phyloP scores from a whole-genome alignment of 2,888 invertebrate species.

The Tetragonisca angustula region DNA sequence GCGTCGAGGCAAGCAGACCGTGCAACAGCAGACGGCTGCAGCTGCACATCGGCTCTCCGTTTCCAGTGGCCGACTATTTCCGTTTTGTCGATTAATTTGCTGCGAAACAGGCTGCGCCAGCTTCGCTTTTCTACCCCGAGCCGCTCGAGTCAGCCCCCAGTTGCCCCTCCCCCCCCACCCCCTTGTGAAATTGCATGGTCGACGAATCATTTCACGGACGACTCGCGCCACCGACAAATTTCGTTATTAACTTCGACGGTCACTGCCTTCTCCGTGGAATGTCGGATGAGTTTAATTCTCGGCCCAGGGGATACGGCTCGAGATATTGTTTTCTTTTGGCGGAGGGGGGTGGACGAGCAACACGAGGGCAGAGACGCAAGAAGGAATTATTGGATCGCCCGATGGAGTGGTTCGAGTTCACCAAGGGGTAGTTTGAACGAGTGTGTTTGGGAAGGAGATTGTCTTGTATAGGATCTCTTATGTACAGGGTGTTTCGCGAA shows the following conservation, averaged over 20 bases:
- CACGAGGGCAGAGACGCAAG: neutral
- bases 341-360: too few species aligned
- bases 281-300: slow-evolving; percentile 5
- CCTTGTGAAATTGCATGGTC: slow-evolving; percentile 12
- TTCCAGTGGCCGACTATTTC: slow-evolving; percentile 67
- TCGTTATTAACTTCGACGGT: slow-evolving; percentile 26
- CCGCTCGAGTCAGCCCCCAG: neutral
- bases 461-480: neutral
- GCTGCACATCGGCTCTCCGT: slow-evolving; percentile 51
- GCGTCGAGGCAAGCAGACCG: slow-evolving; percentile 72
- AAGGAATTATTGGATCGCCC: slow-evolving; percentile 10
- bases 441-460: slow-evolving; percentile 1
- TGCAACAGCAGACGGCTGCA: slow-evolving; percentile 63
- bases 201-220: slow-evolving; percentile 10
- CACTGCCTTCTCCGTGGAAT: neutral
- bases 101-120: slow-evolving; percentile 44
- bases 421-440: neutral
- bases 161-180: too few species aligned
- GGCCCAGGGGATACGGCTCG: neutral
- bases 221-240: slow-evolving; percentile 6
- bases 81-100: slow-evolving; percentile 69
- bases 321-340: slow-evolving; percentile 2
- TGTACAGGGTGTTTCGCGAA: too few species aligned
- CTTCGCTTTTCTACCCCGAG: slow-evolving; percentile 34
- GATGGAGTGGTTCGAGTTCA: slow-evolving; percentile 4